phyloP scores from a whole-genome alignment of 2,113 vertebrate genomes.

The Ploceus nigricollis region DNA sequence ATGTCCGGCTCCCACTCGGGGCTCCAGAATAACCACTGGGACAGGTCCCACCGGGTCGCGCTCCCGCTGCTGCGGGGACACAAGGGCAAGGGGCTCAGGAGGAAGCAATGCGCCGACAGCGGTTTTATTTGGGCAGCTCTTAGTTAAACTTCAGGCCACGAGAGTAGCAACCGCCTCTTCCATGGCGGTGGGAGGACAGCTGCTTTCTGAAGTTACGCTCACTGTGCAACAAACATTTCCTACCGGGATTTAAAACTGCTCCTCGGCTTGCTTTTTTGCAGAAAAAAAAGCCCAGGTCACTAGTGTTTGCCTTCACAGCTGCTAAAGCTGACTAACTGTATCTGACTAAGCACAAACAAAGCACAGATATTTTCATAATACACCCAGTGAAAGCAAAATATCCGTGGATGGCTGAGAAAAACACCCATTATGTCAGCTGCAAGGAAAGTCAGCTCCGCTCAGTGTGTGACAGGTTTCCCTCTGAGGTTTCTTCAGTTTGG shows the following conservation, averaged over 20 bases:
- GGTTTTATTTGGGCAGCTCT: neutral
- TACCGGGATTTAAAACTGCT: neutral
- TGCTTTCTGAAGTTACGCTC: neutral
- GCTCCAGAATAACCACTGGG: neutral
- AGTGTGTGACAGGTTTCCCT: neutral
- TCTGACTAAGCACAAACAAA: neutral
- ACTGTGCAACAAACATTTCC: neutral
- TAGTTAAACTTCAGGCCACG: neutral
- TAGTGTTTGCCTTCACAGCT: neutral
- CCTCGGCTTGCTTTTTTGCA: neutral
- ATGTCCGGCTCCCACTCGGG: neutral
- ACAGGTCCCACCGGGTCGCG: accelerated
- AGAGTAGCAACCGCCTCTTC: neutral
- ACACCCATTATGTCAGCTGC: neutral
- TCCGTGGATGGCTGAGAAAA: neutral
- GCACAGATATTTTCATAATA: neutral
- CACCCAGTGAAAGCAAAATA: neutral
- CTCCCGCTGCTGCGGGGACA: neutral
- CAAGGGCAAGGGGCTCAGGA: neutral
- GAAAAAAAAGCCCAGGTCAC: neutral
- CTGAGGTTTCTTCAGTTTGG: neutral
- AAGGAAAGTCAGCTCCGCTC: neutral
- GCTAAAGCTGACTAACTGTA: neutral
- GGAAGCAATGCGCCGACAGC: accelerated
- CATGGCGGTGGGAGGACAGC: neutral